These are phyloP conservation scores for Apodemia mormo DNA, from an alignment of 2,888 invertebrate genomes.

Conservation along the genomic window DNA sequence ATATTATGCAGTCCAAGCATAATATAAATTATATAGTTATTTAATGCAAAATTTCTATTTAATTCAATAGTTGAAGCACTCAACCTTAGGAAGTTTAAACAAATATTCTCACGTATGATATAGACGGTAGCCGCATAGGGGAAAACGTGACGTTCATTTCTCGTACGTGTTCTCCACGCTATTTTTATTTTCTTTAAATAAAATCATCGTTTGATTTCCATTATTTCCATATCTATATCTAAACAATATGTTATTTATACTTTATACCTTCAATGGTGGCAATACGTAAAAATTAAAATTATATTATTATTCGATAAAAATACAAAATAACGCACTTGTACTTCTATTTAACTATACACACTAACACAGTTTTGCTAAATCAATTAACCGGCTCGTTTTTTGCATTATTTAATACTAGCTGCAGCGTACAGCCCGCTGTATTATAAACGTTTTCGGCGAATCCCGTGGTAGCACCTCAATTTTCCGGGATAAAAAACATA, in stretches of 20 bases:
- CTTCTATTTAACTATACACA: too few relatives aligned
- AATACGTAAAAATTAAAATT: too few relatives aligned
- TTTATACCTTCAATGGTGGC: too few relatives aligned
- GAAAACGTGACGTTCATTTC: conserved; percentile 60
- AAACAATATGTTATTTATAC: not conserved
- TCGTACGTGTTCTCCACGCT: conserved; percentile 54
- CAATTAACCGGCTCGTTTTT: too few relatives aligned
- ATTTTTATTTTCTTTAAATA: conserved; percentile 36
- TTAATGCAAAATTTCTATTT: not conserved
- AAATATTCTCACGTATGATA: conserved; percentile 73
- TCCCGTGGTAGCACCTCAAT: too few relatives aligned
- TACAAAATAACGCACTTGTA: too few relatives aligned
- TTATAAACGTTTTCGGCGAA: too few relatives aligned
- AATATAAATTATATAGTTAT: not conserved
- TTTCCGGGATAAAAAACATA: too few relatives aligned
- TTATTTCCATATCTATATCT: conserved; percentile 1
- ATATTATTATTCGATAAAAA: too few relatives aligned
- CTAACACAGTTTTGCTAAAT: too few relatives aligned
- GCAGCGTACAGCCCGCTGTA: too few relatives aligned
- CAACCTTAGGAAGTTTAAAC: conserved; percentile 46
- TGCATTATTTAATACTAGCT: too few relatives aligned
- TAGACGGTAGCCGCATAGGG: conserved; percentile 54
- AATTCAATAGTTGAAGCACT: conserved; percentile 10
- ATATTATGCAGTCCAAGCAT: conserved; percentile 5
- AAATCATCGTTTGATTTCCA: conserved; percentile 28